Percentiles rank a stretch among this genome's conserved stretches.
phyloP scores from a whole-genome alignment of 1,140 invertebrate species.

The Drosophila bipectinata region DNA sequence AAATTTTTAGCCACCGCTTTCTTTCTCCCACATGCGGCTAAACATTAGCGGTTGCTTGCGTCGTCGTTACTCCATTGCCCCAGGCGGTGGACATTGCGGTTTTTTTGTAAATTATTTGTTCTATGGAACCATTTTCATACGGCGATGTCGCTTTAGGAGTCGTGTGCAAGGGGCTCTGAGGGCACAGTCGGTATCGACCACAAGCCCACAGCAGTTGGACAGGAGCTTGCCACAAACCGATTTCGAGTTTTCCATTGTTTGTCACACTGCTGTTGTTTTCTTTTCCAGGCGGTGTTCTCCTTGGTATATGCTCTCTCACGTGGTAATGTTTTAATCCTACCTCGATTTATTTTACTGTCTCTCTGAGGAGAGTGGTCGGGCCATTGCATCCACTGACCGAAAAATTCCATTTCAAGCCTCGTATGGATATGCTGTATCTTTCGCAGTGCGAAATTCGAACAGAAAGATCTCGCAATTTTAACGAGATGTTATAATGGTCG shows the following conservation, averaged over 20 bases:
- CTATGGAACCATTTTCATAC: constrained; percentile 59
- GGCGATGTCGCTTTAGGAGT: constrained; percentile 7
- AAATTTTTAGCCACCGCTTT: constrained; percentile 13
- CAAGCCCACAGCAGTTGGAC: constrained; percentile 28
- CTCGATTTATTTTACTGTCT: constrained; percentile 68
- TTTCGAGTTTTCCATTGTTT: constrained; percentile 60
- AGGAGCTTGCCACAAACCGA: constrained; percentile 48
- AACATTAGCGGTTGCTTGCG: constrained; percentile 73
- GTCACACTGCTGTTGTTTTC: constrained; percentile 64
- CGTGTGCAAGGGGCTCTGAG: background rate
- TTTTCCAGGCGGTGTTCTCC: constrained; percentile 14
- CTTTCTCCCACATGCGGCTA: constrained; percentile 42
- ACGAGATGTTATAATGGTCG: constrained; percentile 6
- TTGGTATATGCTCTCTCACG: background rate
- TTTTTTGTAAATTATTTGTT: constrained; percentile 76
- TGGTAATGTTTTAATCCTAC: constrained; percentile 25
- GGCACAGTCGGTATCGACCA: constrained; percentile 29
- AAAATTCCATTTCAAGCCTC: constrained; percentile 62
- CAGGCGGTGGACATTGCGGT: constrained; percentile 57
- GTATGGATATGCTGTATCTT: constrained; percentile 46
- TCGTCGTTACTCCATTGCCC: constrained; percentile 8
- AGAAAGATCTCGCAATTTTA: constrained; percentile 21
- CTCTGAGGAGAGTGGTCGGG: constrained; percentile 15
- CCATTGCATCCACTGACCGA: constrained; percentile 9
- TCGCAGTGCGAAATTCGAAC: constrained; percentile 5